Conservation (phyloP, 2,113 vertebrate genomes). For the Heterotilapia buettikoferi region DNA sequence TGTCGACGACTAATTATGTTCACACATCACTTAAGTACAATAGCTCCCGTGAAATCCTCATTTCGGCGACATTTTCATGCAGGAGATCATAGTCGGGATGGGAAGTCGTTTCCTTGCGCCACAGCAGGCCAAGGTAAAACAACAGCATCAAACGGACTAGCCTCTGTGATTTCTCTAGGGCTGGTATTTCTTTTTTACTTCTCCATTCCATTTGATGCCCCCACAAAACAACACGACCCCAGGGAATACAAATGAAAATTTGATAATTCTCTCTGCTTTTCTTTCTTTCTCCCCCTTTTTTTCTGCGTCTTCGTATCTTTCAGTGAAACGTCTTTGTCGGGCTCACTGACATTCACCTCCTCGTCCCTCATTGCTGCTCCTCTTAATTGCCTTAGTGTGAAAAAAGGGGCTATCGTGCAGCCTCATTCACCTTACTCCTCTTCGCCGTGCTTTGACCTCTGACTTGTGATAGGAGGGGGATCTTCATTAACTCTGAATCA, state of each 20-base stretch:
- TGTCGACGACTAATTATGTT: conserved; percentile 54
- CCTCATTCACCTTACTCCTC: conserved; percentile 66
- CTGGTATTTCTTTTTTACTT: conserved; percentile 78
- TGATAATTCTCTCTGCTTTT: conserved; percentile 69
- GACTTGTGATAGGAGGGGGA: conserved; percentile 48
- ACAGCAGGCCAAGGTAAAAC: conserved; percentile 84
- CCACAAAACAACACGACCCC: conserved; percentile 91
- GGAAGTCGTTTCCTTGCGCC: conserved; percentile 53
- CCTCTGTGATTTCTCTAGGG: conserved; percentile 87
- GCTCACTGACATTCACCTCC: conserved; percentile 69
- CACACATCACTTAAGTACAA: conserved; percentile 46
- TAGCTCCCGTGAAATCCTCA: conserved; percentile 52
- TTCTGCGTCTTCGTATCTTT: conserved; percentile 69
- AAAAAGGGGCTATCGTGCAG: conserved; percentile 49
- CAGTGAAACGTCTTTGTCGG: conserved; percentile 75
- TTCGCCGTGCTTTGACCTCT: conserved; percentile 78
- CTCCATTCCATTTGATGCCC: conserved; percentile 96
- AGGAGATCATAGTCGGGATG: conserved; percentile 75
- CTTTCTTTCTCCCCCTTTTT: neutral
- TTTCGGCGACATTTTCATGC: conserved; percentile 70
- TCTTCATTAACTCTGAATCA: conserved; percentile 78
- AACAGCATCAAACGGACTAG: conserved; percentile 86
- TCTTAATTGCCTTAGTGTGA: conserved; percentile 77
- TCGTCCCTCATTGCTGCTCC: conserved; percentile 66
- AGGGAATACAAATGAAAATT: conserved; percentile 91